Percentiles rank a stretch among this genome's conserved stretches.
Conservation (phyloP, 2,113 vertebrate genomes). For the Oxyruncus cristatus region DNA sequence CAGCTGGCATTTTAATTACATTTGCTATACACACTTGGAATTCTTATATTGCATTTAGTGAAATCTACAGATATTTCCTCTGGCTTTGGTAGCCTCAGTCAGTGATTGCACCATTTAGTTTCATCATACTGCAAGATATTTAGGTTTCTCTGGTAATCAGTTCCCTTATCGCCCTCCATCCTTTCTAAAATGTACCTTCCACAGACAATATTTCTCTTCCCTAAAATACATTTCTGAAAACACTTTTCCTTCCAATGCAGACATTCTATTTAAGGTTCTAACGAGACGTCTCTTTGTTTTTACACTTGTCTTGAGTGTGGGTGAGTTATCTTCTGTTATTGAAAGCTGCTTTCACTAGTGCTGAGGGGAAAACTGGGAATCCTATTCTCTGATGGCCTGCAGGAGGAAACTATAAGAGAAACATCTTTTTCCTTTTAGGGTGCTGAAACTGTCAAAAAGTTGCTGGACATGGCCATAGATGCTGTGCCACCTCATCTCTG, state of each 20-base stretch:
- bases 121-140: neutral
- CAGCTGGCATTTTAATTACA: neutral
- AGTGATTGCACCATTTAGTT: neutral
- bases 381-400: neutral
- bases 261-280: neutral
- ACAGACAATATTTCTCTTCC: neutral
- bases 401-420: neutral
- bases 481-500: conserved; percentile 88
- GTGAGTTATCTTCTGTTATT: neutral
- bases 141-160: neutral
- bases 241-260: neutral
- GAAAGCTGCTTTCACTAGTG: neutral
- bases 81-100: neutral
- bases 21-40: neutral
- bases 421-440: conserved; percentile 73
- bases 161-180: neutral
- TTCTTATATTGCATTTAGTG: neutral
- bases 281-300: neutral
- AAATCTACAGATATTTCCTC: neutral
- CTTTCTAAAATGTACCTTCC: neutral
- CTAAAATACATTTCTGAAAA: neutral
- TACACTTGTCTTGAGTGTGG: neutral
- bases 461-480: conserved; percentile 89
- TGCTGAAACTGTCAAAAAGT: conserved; percentile 83
- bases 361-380: neutral